Conservation (phyloP, 2,888 invertebrate genomes). For the Dicranocentrus wangi region DNA sequence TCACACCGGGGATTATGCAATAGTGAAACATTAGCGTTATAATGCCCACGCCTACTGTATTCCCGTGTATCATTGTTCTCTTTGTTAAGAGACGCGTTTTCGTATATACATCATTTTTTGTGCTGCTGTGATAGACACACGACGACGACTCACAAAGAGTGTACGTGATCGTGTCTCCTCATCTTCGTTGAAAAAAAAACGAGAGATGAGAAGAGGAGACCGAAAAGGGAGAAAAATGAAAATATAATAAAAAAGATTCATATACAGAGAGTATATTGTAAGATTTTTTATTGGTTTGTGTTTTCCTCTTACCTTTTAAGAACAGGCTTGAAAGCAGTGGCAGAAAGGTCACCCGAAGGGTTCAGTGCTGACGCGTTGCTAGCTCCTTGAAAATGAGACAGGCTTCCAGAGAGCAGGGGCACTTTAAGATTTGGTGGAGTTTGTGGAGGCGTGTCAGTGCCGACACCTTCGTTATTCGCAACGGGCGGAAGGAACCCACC, state of each 20-base stretch:
- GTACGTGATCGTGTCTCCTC: too few relatives aligned
- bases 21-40: constrained; percentile 47
- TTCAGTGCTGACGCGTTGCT: constrained; percentile 69
- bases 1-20: constrained; percentile 62
- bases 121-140: neutral
- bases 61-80: constrained; percentile 45
- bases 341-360: constrained; percentile 75
- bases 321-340: constrained; percentile 88
- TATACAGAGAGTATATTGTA: neutral
- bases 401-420: constrained; percentile 84
- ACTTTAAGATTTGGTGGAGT: constrained; percentile 96
- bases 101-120: neutral
- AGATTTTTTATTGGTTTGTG: neutral
- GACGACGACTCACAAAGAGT: too few relatives aligned
- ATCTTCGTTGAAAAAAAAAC: constrained; percentile 2
- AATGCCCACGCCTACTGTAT: constrained; percentile 61
- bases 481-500: constrained; percentile 70
- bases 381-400: constrained; percentile 73
- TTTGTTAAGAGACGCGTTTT: neutral
- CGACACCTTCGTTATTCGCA: constrained; percentile 67
- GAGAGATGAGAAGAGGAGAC: neutral
- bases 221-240: constrained; percentile 35
- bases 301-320: constrained; percentile 86
- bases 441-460: constrained; percentile 72
- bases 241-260: constrained; percentile 17